These are phyloP conservation scores for Colinus virginianus DNA, from an alignment of 2,113 vertebrate genomes.

Conservation along the genomic window DNA sequence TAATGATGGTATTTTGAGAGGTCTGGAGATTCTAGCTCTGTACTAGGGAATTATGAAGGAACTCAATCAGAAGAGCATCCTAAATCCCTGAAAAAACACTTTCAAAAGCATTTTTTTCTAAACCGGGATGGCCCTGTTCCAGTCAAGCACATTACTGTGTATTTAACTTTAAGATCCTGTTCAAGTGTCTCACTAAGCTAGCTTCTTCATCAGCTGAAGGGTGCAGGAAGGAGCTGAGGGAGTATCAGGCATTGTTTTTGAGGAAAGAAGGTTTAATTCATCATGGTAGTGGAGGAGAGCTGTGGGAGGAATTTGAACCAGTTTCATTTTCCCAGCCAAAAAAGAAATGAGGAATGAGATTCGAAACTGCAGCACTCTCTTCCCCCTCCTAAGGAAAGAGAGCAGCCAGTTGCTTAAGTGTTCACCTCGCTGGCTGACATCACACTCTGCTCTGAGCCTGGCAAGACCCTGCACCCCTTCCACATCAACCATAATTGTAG, in stretches of 20 bases:
- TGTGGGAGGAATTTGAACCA: slow-evolving; percentile 53
- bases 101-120: background rate
- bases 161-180: background rate
- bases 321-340: slow-evolving; percentile 34
- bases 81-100: background rate
- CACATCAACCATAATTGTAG: rapidly evolving
- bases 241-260: background rate
- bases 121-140: background rate
- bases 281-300: background rate
- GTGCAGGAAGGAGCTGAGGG: background rate
- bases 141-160: background rate
- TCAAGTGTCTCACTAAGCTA: background rate
- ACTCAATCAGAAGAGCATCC: background rate
- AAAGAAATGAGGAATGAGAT: slow-evolving; percentile 24
- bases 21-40: background rate
- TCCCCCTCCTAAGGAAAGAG: background rate
- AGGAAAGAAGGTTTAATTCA: slow-evolving; percentile 18
- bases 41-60: background rate
- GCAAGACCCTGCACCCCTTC: background rate
- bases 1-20: background rate
- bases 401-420: background rate
- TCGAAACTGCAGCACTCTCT: background rate
- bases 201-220: background rate
- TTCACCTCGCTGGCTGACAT: rapidly evolving
- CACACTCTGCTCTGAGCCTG: background rate